Evolutionary conservation across 2,797 vertebrate species (phyloP).

Genomic region (Brachymystax lenok): DNA sequence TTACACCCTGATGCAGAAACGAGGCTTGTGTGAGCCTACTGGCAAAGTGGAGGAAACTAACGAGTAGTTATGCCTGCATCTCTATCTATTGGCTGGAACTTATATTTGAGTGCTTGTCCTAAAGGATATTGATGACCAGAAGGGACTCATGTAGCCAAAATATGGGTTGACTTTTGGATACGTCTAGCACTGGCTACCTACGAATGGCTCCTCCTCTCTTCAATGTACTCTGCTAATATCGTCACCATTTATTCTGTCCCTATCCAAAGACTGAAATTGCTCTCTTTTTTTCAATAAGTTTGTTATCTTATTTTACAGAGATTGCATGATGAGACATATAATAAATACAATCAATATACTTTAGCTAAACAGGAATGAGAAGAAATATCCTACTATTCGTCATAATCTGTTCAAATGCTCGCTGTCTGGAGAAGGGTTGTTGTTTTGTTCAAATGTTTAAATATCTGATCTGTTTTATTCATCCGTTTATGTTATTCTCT

Average conservation of each 20-base stretch:
- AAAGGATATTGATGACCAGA: conserved; percentile 28
- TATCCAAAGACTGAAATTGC: conserved; percentile 54
- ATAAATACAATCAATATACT: conserved; percentile 61
- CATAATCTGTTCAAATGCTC: conserved; percentile 52
- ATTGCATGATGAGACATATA: conserved; percentile 67
- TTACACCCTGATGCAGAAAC: conserved; percentile 89
- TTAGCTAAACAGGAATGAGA: conserved; percentile 48
- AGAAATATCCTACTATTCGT: conserved; percentile 46
- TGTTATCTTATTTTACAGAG: conserved; percentile 61
- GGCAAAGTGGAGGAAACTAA: conserved; percentile 84
- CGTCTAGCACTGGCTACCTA: conserved; percentile 34
- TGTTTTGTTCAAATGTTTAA: conserved; percentile 22
- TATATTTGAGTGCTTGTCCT: conserved; percentile 50
- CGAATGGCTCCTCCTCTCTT: conserved; percentile 38
- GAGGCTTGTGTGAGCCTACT: conserved; percentile 85
- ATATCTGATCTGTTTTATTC: conserved; percentile 26
- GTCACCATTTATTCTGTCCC: conserved; percentile 43
- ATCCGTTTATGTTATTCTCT: conserved; percentile 18
- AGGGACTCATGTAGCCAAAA: conserved; percentile 31
- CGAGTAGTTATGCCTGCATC: conserved; percentile 65
- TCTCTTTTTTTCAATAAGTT: conserved; percentile 45
- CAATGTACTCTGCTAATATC: conserved; percentile 49
- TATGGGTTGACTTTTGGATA: conserved; percentile 48
- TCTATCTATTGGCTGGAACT: conserved; percentile 28
- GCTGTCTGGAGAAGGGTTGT: conserved; percentile 21